Percentiles rank a stretch among this genome's conserved stretches.
These are phyloP conservation scores for Kradibia gibbosae DNA, from an alignment of 1,140 invertebrate species.

Conservation along the genomic window DNA sequence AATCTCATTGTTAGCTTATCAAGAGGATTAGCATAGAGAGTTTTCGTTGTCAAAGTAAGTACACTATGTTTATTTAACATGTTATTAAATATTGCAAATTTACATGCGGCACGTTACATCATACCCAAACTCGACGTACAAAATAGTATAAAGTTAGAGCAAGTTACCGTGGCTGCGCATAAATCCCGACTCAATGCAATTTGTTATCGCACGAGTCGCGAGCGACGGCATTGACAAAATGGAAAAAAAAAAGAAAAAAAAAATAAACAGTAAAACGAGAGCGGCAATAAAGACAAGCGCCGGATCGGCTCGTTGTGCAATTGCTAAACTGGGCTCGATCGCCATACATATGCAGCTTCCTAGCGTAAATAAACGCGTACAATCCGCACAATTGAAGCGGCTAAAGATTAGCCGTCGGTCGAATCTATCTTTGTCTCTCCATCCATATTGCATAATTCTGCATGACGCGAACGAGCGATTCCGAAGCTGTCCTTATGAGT, in stretches of 20 bases:
- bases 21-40: background rate
- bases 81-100: background rate
- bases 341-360: background rate
- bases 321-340: background rate
- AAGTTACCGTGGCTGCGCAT: background rate
- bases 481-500: background rate
- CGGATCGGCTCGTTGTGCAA: background rate
- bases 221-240: background rate
- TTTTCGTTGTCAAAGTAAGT: conserved; percentile 17
- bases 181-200: conserved; percentile 17
- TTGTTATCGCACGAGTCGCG: background rate
- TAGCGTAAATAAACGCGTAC: conserved; percentile 17
- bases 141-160: background rate
- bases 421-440: background rate
- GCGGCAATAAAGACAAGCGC: conserved; percentile 18
- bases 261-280: background rate
- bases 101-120: background rate
- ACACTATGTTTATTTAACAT: background rate
- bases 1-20: background rate
- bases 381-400: conserved; percentile 31
- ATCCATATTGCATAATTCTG: background rate
- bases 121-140: background rate
- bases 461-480: background rate
- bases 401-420: conserved; percentile 1
- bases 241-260: background rate